Percentiles rank a stretch among this genome's conserved stretches.
These are phyloP conservation scores for Galerucella calmariensis DNA, from an alignment of 2,888 invertebrate species.

Conservation along the genomic window DNA sequence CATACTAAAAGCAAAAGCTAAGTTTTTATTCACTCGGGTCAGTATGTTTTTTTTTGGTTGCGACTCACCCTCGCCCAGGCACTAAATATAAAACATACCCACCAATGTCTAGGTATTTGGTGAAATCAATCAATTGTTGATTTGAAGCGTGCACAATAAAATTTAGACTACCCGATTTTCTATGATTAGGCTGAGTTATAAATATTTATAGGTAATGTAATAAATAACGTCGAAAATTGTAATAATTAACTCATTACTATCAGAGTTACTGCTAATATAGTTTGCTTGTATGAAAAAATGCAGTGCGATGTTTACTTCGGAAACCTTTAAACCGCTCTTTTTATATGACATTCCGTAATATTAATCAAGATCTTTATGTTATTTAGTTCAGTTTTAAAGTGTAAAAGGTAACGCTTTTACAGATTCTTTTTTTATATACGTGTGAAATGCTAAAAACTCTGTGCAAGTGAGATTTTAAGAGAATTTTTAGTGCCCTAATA, in stretches of 20 bases:
- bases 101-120: too few species aligned
- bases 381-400: constrained; percentile 37
- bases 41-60: too few species aligned
- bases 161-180: too few species aligned
- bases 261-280: constrained; percentile 39
- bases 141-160: too few species aligned
- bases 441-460: constrained; percentile 11
- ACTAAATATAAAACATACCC: too few species aligned
- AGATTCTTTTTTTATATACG: constrained; percentile 21
- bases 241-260: constrained; percentile 50
- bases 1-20: too few species aligned
- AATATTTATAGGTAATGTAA: background rate
- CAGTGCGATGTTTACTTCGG: constrained; percentile 39
- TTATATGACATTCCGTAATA: constrained; percentile 40
- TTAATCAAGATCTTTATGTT: constrained; percentile 38
- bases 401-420: constrained; percentile 27
- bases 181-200: background rate
- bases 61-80: too few species aligned
- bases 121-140: too few species aligned
- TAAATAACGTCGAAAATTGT: constrained; percentile 43
- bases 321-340: constrained; percentile 39
- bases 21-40: too few species aligned
- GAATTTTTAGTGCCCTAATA: background rate
- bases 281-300: constrained; percentile 47
- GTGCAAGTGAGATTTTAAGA: constrained; percentile 1